Conservation (phyloP, 2,888 invertebrate genomes). For the Xanthostigma xanthostigma region DNA sequence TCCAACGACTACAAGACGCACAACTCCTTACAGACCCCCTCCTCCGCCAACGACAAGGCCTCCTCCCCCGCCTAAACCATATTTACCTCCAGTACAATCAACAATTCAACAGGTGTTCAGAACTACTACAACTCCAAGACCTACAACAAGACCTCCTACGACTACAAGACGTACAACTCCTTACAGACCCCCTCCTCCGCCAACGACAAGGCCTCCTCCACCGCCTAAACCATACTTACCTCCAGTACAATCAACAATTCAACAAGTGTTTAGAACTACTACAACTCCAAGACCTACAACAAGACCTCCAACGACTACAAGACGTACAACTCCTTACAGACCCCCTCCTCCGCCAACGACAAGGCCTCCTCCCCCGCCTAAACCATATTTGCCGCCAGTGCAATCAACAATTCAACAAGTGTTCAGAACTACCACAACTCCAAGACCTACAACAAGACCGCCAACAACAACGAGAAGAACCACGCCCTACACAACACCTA, state of each 20-base stretch:
- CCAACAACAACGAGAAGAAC: not conserved
- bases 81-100: not conserved
- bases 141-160: too few relatives aligned
- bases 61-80: not conserved
- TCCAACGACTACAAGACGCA: not conserved
- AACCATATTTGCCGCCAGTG: not conserved
- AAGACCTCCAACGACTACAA: too few relatives aligned
- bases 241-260: not conserved
- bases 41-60: not conserved
- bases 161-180: too few relatives aligned
- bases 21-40: not conserved
- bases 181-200: not conserved
- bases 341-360: constrained; percentile 2
- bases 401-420: too few relatives aligned
- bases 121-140: not conserved
- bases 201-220: not conserved
- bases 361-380: not conserved
- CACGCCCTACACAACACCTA: not conserved
- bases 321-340: not conserved
- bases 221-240: not conserved
- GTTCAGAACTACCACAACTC: not conserved
- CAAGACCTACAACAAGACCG: not conserved
- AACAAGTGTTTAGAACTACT: not conserved
- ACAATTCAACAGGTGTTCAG: not conserved
- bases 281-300: too few relatives aligned